Conservation (phyloP, 2,888 invertebrate genomes). For the Gymnocheta viridis region DNA sequence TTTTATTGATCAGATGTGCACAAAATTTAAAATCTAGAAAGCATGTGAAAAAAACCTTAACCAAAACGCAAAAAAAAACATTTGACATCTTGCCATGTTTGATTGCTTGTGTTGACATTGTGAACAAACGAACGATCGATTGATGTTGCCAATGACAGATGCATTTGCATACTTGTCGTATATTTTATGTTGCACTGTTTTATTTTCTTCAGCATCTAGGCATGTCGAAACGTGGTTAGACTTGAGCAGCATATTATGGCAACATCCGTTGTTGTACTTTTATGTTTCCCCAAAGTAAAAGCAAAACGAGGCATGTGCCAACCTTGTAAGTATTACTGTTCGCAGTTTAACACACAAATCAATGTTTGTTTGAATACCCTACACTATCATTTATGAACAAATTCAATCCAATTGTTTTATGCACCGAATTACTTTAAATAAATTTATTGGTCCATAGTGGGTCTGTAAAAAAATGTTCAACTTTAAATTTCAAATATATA, state of each 20-base stretch:
- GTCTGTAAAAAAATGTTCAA: no score
- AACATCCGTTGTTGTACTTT: constrained; percentile 53
- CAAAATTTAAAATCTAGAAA: constrained; percentile 57
- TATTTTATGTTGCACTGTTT: constrained; percentile 22
- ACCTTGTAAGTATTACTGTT: constrained; percentile 4
- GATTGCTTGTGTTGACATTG: constrained; percentile 56
- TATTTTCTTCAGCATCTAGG: background rate
- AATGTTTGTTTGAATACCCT: constrained; percentile 12
- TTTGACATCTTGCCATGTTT: constrained; percentile 57
- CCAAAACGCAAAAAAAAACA: background rate
- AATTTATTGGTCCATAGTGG: background rate
- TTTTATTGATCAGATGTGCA: constrained; percentile 47
- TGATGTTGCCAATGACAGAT: constrained; percentile 76
- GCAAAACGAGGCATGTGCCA: constrained; percentile 60
- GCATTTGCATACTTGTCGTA: constrained; percentile 75
- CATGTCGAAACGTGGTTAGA: constrained; percentile 6
- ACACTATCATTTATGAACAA: background rate
- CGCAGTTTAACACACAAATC: constrained; percentile 14
- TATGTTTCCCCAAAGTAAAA: constrained; percentile 13
- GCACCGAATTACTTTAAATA: no score
- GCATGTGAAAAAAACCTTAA: constrained; percentile 46
- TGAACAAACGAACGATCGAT: constrained; percentile 68
- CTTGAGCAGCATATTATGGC: background rate
- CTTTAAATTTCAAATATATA: no score
- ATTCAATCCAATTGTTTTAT: no score